Evolutionary conservation across 2,888 invertebrate species (phyloP), one percentile per base, ranked within the genome.

Genomic region (Cataglyphis rosenhaueri): DNA sequence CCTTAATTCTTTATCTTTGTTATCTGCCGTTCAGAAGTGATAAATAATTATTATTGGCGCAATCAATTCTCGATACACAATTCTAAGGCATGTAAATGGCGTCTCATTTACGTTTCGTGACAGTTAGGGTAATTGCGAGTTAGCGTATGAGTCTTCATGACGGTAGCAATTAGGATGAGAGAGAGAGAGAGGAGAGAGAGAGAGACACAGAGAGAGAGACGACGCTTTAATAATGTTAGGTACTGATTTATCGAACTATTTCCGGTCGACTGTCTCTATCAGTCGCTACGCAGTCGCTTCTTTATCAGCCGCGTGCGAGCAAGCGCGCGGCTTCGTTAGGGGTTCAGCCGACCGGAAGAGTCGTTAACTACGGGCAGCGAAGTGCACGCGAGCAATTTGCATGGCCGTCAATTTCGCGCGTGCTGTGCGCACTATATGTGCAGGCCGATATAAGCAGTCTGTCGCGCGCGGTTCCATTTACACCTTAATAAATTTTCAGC

Each of bases 321-420:
- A 3, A 52, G 65, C 29, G 44, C 15, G 10, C 44, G 44, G 78
- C 78, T 66, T 81, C 44, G 82, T 82, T 68, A 82, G 68, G 52
- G 78, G 29, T 32, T 41, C 38, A 48, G 48, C 61, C 70, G 64
- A 52, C 64, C 76, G 75, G 70, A 82, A 73, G 65, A 76, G 70
- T 84, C 65, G 83, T 81, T 83, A 75, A 68, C 76, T 52, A 62
- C 55, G 62, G 38, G 25, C 64, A 55, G 75, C 65, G 32, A 62
- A 38, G 81, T 62, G 76, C 83, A 74, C 74, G 83, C 74, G 61
- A 82, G 65, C 81, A 70, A 85, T 83, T 85, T 85, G 76, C 83
- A 65, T 74, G 74, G 76, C 64, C 74, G 64, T 44, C 70, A 74
- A 74, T 86, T 85, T 81, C 48, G 74, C 81, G 70, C 81, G 55